A percentile compares a stretch with the other conserved stretches of the same genome.
Conservation (phyloP, 1,140 invertebrate species). For the Cataglyphis hispanica region DNA sequence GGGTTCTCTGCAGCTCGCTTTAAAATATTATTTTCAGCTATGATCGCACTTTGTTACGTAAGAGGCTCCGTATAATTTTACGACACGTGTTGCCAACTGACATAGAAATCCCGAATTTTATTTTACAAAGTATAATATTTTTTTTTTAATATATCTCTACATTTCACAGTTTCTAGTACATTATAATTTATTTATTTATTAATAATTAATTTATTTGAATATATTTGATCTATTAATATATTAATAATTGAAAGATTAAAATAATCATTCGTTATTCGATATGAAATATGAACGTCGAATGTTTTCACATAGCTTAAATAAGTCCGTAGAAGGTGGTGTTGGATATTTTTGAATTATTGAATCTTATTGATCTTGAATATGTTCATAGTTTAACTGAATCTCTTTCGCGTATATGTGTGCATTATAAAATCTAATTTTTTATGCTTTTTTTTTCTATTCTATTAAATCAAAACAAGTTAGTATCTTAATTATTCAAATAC, state of each 20-base stretch:
- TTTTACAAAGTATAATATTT: neutral
- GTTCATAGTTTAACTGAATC: neutral
- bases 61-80: slow-evolving; percentile 8
- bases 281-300: neutral
- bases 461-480: neutral
- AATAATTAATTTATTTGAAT: too few relatives aligned
- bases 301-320: neutral
- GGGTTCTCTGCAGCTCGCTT: neutral
- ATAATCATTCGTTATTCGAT: neutral
- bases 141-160: neutral
- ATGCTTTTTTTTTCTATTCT: neutral
- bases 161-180: neutral
- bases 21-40: slow-evolving; percentile 14
- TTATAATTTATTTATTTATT: too few relatives aligned
- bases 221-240: too few relatives aligned
- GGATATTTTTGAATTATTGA: neutral
- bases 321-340: neutral
- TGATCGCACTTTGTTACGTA: neutral
- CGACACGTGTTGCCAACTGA: neutral
- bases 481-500: slow-evolving; percentile 10
- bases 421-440: neutral
- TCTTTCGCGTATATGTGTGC: neutral
- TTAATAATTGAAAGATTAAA: slow-evolving; percentile 14
- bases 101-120: neutral
- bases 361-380: neutral